Evolutionary conservation across 2,888 invertebrate species (phyloP).

Genomic region (Andrena camellia): DNA sequence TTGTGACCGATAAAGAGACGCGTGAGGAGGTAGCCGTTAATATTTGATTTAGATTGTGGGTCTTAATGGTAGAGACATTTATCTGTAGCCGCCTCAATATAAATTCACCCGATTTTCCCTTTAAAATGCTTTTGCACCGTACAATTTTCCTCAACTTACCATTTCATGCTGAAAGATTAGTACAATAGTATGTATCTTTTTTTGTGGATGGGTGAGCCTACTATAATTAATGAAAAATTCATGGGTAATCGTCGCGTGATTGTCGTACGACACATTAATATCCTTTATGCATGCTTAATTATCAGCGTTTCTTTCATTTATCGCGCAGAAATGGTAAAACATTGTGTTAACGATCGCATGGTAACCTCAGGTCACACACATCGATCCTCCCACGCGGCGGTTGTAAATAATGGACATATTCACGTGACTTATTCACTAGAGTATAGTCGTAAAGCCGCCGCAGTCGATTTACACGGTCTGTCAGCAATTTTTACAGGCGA

Average conservation of each 20-base stretch:
- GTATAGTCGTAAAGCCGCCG: conserved; percentile 33
- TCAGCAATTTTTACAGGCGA: conserved; percentile 44
- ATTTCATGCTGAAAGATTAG: no score
- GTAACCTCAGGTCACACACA: conserved; percentile 64
- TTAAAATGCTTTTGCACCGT: background rate
- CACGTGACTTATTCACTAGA: conserved; percentile 49
- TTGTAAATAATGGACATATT: conserved; percentile 66
- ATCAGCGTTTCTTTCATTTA: background rate
- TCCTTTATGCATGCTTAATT: background rate
- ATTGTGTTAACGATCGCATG: conserved; percentile 59
- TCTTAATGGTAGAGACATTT: conserved; percentile 6
- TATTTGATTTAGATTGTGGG: background rate
- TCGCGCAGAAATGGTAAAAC: conserved; percentile 20
- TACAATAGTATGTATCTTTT: no score
- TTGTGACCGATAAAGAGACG: background rate
- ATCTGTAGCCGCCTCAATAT: background rate
- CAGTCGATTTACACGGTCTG: conserved; percentile 45
- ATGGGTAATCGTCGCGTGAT: no score
- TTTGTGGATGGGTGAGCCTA: no score
- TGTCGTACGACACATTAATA: background rate
- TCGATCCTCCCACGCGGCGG: conserved; percentile 58
- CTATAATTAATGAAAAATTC: no score
- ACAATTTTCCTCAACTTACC: background rate
- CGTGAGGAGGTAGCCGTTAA: background rate
- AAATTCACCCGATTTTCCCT: background rate